phyloP scores from a whole-genome alignment of 2,113 vertebrate species.

The Cyprinodon tularosa region DNA sequence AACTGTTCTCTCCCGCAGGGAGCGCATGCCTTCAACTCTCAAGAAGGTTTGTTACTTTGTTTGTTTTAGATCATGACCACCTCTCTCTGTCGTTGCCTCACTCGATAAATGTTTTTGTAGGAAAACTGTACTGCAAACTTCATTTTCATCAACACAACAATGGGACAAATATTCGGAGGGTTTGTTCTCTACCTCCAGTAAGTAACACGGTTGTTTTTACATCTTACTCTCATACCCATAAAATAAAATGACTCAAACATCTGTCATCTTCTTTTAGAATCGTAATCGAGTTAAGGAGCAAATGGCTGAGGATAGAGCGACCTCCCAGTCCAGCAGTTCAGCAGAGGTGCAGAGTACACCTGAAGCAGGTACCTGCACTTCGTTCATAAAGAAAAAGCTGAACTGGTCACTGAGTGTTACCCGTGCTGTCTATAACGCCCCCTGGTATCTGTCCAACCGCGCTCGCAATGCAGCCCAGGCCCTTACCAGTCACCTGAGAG shows the following conservation, averaged over 20 bases:
- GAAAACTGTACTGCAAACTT: constrained; percentile 94
- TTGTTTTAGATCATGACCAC: not conserved
- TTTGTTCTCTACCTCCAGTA: constrained; percentile 75
- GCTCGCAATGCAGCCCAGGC: constrained; percentile 80
- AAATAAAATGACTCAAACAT: not conserved
- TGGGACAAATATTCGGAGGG: constrained; percentile 82
- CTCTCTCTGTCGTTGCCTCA: not conserved
- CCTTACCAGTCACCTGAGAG: constrained; percentile 84
- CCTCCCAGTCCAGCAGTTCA: constrained; percentile 51
- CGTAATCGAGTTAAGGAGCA: constrained; percentile 16
- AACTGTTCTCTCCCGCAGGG: constrained; percentile 85
- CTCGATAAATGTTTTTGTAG: constrained; percentile 68
- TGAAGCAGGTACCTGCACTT: constrained; percentile 92
- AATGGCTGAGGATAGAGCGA: constrained; percentile 53
- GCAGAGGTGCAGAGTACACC: constrained; percentile 75
- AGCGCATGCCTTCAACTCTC: constrained; percentile 88
- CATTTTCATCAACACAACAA: constrained; percentile 90
- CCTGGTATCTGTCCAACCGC: constrained; percentile 82
- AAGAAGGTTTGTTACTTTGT: constrained; percentile 81
- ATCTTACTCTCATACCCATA: not conserved
- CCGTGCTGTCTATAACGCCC: constrained; percentile 84
- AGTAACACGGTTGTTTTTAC: constrained; percentile 22
- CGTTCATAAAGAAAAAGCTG: constrained; percentile 84
- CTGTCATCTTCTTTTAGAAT: constrained; percentile 23
- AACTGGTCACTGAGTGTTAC: constrained; percentile 87